phyloP scores from a whole-genome alignment of 1,140 invertebrate genomes.

The Drosophila bifasciata region DNA sequence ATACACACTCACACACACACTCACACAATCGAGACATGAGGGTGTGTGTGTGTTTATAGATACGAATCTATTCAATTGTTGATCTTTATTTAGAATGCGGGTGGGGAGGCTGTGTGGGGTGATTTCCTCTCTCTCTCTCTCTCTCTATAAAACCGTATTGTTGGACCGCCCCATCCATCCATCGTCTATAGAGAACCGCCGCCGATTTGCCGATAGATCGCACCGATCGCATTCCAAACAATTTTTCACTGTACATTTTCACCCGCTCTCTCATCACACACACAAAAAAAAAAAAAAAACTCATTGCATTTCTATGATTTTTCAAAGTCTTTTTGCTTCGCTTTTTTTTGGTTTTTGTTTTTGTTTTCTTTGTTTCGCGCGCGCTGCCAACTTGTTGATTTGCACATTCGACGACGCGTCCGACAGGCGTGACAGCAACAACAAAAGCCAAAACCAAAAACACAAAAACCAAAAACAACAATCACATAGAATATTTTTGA shows the following conservation, averaged over 20 bases:
- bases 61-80: slow-evolving; percentile 52
- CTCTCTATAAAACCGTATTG: slow-evolving; percentile 36
- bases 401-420: slow-evolving; percentile 52
- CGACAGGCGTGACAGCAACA: slow-evolving; percentile 42
- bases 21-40: neutral
- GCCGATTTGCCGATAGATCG: neutral
- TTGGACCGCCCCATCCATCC: slow-evolving; percentile 40
- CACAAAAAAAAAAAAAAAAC: too few relatives aligned
- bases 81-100: slow-evolving; percentile 50
- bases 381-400: slow-evolving; percentile 65
- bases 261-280: slow-evolving; percentile 2
- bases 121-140: slow-evolving; percentile 44
- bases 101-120: slow-evolving; percentile 24
- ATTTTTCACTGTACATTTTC: slow-evolving; percentile 26
- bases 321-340: neutral
- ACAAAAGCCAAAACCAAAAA: too few relatives aligned
- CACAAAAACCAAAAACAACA: neutral
- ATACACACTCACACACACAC: neutral
- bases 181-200: neutral
- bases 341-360: slow-evolving; percentile 13
- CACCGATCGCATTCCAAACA: slow-evolving; percentile 31
- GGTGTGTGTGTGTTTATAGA: slow-evolving; percentile 41
- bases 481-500: slow-evolving; percentile 22
- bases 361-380: slow-evolving; percentile 14
- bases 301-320: too few relatives aligned